phyloP scores from a whole-genome alignment of 2,888 invertebrate species.

The Xylophagus ater region DNA sequence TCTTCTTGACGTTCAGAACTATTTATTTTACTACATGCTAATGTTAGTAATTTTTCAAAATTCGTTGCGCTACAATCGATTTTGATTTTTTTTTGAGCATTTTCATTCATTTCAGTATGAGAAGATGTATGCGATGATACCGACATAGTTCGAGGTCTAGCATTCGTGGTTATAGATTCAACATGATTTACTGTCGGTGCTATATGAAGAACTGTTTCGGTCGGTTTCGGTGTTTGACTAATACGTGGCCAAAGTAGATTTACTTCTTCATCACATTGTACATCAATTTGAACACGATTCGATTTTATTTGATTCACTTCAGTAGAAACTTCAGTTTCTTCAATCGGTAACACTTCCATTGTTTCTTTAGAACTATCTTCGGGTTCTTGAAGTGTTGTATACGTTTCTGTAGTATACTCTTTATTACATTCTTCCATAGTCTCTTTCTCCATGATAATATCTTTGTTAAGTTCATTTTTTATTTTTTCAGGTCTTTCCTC shows the following conservation, averaged over 20 bases:
- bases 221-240: slow-evolving; percentile 6
- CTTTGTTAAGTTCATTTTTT: slow-evolving; percentile 11
- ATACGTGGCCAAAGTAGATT: slow-evolving; percentile 14
- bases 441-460: neutral
- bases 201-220: slow-evolving; percentile 16
- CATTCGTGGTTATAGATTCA: neutral
- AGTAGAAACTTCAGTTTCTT: slow-evolving; percentile 12
- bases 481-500: slow-evolving; percentile 28
- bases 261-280: slow-evolving; percentile 20
- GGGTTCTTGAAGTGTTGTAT: slow-evolving; percentile 10
- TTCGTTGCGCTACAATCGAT: slow-evolving; percentile 31
- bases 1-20: slow-evolving; percentile 24
- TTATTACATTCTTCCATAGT: neutral
- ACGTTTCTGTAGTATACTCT: slow-evolving; percentile 9
- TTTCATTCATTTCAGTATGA: slow-evolving; percentile 13
- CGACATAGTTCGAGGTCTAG: slow-evolving; percentile 5
- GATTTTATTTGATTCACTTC: slow-evolving; percentile 15
- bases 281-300: slow-evolving; percentile 19
- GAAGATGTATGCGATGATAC: slow-evolving; percentile 12
- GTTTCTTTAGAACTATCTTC: slow-evolving; percentile 13
- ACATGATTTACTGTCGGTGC: slow-evolving; percentile 12
- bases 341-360: neutral
- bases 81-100: slow-evolving; percentile 26
- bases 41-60: slow-evolving; percentile 30
- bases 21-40: slow-evolving; percentile 33